Evolutionary conservation across 2,888 invertebrate genomes (phyloP).

Genomic region (Drosophila pegasa): DNA sequence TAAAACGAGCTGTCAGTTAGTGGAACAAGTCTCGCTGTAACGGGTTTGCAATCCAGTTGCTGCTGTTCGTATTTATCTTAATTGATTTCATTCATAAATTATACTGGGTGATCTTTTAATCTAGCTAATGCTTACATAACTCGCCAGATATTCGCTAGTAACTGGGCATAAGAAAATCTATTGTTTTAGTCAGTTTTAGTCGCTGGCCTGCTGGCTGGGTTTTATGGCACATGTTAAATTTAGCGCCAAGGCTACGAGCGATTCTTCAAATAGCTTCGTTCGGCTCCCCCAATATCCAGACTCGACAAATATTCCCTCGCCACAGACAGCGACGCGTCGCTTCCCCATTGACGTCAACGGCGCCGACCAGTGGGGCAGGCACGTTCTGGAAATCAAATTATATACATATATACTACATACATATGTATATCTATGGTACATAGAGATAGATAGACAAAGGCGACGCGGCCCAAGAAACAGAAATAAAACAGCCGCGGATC

Average conservation of each 20-base stretch:
- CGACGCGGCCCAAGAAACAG: slow-evolving; percentile 31
- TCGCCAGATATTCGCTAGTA: neutral
- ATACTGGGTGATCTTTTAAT: slow-evolving; percentile 18
- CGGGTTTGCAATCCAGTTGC: slow-evolving; percentile 38
- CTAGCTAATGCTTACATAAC: slow-evolving; percentile 15
- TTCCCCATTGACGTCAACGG: slow-evolving; percentile 70
- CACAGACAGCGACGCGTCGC: slow-evolving; percentile 31
- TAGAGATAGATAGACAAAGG: slow-evolving; percentile 48
- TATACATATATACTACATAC: slow-evolving; percentile 3
- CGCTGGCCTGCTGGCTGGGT: no score
- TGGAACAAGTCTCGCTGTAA: slow-evolving; percentile 45
- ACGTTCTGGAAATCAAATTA: slow-evolving; percentile 78
- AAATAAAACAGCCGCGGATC: slow-evolving; percentile 50
- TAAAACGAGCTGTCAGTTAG: slow-evolving; percentile 60
- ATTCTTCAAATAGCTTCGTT: slow-evolving; percentile 44
- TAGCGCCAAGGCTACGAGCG: slow-evolving; percentile 46
- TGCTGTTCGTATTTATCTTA: slow-evolving; percentile 59
- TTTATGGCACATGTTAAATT: slow-evolving; percentile 34
- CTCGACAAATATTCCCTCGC: slow-evolving; percentile 30
- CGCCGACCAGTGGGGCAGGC: slow-evolving; percentile 58
- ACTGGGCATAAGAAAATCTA: neutral
- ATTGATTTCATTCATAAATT: slow-evolving; percentile 76
- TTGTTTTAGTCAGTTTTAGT: neutral
- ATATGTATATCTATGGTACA: slow-evolving; percentile 9
- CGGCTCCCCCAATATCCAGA: slow-evolving; percentile 39